These are phyloP conservation scores for Ctenopoma kingsleyae DNA, from an alignment of 2,797 vertebrate species.

Conservation along the genomic window DNA sequence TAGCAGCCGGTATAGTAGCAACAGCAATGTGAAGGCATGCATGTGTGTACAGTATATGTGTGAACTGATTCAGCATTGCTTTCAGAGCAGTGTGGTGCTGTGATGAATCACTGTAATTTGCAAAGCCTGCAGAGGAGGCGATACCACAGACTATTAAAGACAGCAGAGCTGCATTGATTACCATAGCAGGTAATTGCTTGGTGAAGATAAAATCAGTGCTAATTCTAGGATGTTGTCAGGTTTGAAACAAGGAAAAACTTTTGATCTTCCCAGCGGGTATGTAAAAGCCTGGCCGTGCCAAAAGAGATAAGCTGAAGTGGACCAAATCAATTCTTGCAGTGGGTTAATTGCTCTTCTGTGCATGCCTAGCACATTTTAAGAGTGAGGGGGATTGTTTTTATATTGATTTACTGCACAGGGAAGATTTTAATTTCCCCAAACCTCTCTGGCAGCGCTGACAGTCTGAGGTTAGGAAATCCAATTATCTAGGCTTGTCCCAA, in stretches of 20 bases:
- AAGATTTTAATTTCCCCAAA: conserved; percentile 74
- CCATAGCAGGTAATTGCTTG: conserved; percentile 77
- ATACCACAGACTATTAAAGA: conserved; percentile 69
- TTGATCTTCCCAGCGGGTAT: conserved; percentile 63
- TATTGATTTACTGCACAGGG: conserved; percentile 73
- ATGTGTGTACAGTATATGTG: conserved; percentile 45
- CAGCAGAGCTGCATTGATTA: conserved; percentile 75
- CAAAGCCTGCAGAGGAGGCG: conserved; percentile 58
- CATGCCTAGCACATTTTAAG: conserved; percentile 70
- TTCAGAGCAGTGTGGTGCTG: conserved; percentile 50
- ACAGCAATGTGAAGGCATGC: conserved; percentile 22
- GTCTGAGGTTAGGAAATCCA: conserved; percentile 68
- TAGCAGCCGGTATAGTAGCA: conserved; percentile 31
- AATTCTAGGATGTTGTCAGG: conserved; percentile 69
- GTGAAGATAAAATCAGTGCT: conserved; percentile 72
- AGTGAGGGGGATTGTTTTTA: conserved; percentile 58
- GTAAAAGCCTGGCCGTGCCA: conserved; percentile 64
- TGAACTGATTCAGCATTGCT: conserved; percentile 67
- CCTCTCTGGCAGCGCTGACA: conserved; percentile 44
- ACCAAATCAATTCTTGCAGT: conserved; percentile 74
- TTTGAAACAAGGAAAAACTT: conserved; percentile 68
- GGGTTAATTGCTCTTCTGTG: conserved; percentile 78
- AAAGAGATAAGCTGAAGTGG: conserved; percentile 73
- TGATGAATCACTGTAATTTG: conserved; percentile 81
- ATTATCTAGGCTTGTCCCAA: conserved; percentile 52